Evolutionary conservation across 2,113 vertebrate genomes (phyloP).

Genomic region (Pachycephala philippinensis): DNA sequence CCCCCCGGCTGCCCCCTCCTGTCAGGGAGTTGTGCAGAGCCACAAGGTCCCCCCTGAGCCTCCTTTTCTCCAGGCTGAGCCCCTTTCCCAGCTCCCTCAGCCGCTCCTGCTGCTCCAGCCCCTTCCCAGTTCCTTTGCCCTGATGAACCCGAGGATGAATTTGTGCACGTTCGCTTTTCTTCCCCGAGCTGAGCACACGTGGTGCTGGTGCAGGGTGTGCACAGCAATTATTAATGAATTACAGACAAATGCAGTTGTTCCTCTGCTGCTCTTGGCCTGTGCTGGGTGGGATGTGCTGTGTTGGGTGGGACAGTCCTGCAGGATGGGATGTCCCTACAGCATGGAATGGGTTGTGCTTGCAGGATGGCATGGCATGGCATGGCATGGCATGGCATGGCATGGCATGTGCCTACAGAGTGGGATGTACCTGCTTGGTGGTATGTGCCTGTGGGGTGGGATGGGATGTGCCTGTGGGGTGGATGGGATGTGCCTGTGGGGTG

Average conservation of each 20-base stretch:
- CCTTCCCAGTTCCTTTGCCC: neutral
- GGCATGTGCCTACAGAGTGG: neutral
- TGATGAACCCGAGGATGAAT: neutral
- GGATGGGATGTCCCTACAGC: neutral
- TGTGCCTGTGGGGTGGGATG: neutral
- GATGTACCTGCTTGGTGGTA: neutral
- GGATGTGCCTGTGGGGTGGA: fast-evolving
- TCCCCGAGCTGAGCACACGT: fast-evolving
- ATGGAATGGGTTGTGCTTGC: neutral
- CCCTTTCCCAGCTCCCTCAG: neutral
- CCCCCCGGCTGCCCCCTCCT: neutral
- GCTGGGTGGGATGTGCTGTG: neutral
- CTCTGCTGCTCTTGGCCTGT: fast-evolving
- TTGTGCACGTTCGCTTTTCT: neutral
- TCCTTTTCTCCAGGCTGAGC: neutral
- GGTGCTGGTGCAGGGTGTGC: neutral
- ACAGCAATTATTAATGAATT: neutral
- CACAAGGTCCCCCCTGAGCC: neutral
- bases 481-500: neutral
- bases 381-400: no score
- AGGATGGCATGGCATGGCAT: no score
- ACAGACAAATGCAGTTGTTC: fast-evolving
- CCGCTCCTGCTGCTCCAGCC: neutral
- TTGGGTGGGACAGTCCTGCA: no score
- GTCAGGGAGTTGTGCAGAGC: neutral